phyloP scores from a whole-genome alignment of 2,113 vertebrate species.

The Misgurnus mizolepis region DNA sequence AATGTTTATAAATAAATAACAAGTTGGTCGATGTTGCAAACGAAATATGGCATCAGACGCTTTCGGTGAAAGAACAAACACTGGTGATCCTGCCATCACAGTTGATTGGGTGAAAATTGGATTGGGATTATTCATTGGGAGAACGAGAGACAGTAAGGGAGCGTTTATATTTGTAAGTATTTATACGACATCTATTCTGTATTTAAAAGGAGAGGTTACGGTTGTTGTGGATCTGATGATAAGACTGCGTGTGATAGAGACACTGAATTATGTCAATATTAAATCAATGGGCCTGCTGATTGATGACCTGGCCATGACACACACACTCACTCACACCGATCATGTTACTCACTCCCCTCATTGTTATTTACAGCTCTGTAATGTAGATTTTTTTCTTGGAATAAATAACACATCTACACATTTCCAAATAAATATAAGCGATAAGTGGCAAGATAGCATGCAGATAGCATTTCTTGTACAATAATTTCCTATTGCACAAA shows the following conservation, averaged over 20 bases:
- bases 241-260: conserved; percentile 17
- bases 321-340: neutral
- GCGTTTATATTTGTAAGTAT: neutral
- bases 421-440: no score
- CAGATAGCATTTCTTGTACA: no score
- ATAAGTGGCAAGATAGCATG: no score
- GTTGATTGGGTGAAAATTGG: conserved; percentile 53
- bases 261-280: conserved; percentile 47
- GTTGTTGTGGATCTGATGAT: conserved; percentile 8
- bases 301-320: conserved; percentile 39
- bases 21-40: conserved; percentile 43
- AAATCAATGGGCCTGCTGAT: conserved; percentile 48
- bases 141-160: conserved; percentile 24
- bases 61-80: conserved; percentile 55
- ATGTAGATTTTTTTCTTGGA: neutral
- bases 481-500: no score
- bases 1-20: conserved; percentile 46
- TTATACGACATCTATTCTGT: neutral
- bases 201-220: conserved; percentile 26
- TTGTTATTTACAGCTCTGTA: neutral
- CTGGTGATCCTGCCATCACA: conserved; percentile 50
- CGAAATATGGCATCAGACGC: conserved; percentile 31
- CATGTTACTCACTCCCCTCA: neutral
- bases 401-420: neutral
- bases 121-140: conserved; percentile 52